These are phyloP conservation scores for Myodes glareolus DNA, from an alignment of 2,113 vertebrate genomes.

Conservation along the genomic window DNA sequence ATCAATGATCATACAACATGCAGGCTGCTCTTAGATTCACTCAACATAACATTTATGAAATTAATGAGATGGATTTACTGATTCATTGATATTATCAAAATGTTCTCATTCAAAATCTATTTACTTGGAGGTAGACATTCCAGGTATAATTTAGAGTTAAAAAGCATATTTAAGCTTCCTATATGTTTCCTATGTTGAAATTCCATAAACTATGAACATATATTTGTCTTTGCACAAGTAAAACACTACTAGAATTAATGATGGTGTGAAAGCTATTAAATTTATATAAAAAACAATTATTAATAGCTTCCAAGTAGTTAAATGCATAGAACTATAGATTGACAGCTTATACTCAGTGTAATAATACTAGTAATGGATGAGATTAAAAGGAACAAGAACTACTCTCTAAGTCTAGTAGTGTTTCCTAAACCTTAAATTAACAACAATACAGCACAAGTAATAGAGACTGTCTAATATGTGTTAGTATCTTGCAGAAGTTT, in stretches of 20 bases:
- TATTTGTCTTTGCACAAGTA: conserved; percentile 53
- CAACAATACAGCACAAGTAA: conserved; percentile 36
- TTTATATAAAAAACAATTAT: conserved; percentile 63
- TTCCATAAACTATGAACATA: conserved; percentile 52
- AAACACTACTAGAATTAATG: conserved; percentile 28
- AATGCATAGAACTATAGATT: conserved; percentile 41
- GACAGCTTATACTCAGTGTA: conserved; percentile 28
- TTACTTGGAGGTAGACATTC: conserved; percentile 35
- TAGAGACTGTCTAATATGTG: neutral
- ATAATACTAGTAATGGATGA: conserved; percentile 31
- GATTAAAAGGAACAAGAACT: conserved; percentile 56
- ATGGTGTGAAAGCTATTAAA: conserved; percentile 43
- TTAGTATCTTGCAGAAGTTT: neutral
- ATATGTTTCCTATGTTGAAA: conserved; percentile 23
- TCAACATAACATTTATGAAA: conserved; percentile 36
- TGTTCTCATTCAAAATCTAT: conserved; percentile 46
- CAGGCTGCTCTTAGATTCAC: neutral
- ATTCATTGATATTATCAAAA: conserved; percentile 31
- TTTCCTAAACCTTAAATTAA: conserved; percentile 40
- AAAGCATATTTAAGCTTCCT: no score
- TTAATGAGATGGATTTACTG: conserved; percentile 21
- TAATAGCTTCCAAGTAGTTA: conserved; percentile 58
- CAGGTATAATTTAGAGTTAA: conserved; percentile 31
- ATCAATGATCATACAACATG: neutral
- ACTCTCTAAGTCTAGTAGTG: neutral